phyloP scores from a whole-genome alignment of 2,797 vertebrate species.

The Anniella stebbinsi region DNA sequence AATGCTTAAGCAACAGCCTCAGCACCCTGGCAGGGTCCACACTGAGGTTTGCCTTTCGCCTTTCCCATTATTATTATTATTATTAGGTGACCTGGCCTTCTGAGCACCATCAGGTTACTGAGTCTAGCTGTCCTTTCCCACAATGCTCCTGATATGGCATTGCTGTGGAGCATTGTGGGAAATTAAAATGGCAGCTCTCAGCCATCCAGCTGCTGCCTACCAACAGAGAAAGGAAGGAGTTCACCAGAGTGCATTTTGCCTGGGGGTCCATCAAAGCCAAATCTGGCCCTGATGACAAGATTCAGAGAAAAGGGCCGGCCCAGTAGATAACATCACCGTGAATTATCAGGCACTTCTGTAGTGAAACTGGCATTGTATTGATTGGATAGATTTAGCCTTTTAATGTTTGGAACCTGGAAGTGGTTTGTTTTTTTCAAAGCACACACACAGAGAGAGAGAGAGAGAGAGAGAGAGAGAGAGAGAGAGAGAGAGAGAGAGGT shows the following conservation, averaged over 20 bases:
- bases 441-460: neutral
- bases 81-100: neutral
- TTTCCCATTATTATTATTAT: too few relatives aligned
- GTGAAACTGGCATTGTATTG: neutral
- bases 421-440: neutral
- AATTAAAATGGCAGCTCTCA: neutral
- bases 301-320: neutral
- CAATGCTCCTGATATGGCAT: neutral
- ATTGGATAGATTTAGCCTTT: neutral
- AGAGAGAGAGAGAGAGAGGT: neutral
- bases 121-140: neutral
- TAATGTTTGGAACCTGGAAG: neutral
- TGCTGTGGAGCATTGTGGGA: neutral
- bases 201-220: neutral
- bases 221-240: too few relatives aligned
- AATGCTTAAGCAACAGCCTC: too few relatives aligned
- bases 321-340: slow-evolving; percentile 34
- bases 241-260: neutral
- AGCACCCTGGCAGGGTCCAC: neutral
- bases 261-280: neutral
- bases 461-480: neutral
- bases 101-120: neutral
- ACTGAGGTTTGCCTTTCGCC: neutral
- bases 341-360: neutral
- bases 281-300: neutral